Base-by-base conservation (phyloP, 30 jellyfish, hydroid and myxozoan species). In the Haliclystus octoradiatus region DNA sequence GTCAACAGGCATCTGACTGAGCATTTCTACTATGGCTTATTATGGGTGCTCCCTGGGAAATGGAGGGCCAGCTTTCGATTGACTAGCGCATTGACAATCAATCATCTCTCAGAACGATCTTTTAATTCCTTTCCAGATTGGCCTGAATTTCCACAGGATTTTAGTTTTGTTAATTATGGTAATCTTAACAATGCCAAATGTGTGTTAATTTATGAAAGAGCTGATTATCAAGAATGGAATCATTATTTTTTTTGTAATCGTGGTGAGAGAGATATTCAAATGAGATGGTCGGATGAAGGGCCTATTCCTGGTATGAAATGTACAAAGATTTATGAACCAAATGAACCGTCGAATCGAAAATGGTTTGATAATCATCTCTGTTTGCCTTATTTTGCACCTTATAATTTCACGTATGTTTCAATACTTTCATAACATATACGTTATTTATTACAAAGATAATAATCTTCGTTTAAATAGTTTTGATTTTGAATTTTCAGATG, bases 211-310 rank as follows among this genome's bases (percentile, higher is more conserved):
- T 89, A 89, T 75, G 98, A 89, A 72, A 68, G 95, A 28, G 93
- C 95, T 14, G 94, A 89, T 50, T 89, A 89, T 72, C 90, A 77
- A 28, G 95, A 82, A 49, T 89, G 98, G 98, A 75, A 33, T 71
- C 84, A 80, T 52, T 80, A 81, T 72, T 80, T 88, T 34, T 89
- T 89, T 83, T 89, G 98, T 76, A 80, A 83, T 62, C 90, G 81
- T 49, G 98, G 98, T 27, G 83, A 80, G 34, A 84, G 98, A 26
- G 84, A 82, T 40, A 60, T 84, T n/a, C 93, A 89, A 62, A 89
- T 89, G 95, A 60, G 93, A 2, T 89, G 98, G 98, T 81, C 95
- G 0, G 98, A 89, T 66, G 66, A 77, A 24, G 98, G 98, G 4
- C 83, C 92, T 5, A 76, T 72, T 3, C 83, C 79, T 35, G 93